Percentiles rank a stretch among this genome's conserved stretches.
phyloP scores from a whole-genome alignment of 2,113 vertebrate genomes.

The Taxidea taxus region DNA sequence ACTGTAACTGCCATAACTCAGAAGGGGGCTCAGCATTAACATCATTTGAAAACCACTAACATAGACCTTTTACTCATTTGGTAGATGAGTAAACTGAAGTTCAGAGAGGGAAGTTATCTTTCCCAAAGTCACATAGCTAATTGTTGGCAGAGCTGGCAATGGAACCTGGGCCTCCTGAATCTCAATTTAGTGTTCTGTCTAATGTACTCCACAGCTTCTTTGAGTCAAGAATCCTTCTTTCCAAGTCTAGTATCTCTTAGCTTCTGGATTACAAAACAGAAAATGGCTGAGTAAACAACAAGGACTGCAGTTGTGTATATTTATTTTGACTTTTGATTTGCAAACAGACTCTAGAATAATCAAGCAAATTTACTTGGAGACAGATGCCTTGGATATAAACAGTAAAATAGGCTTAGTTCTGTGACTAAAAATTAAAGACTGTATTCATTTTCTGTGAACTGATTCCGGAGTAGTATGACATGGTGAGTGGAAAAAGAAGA shows the following conservation, averaged over 20 bases:
- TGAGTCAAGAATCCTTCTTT: not conserved
- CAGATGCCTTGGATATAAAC: not conserved
- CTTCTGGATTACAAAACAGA: not conserved
- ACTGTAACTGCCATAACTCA: not conserved
- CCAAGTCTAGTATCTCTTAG: not conserved
- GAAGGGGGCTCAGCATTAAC: not conserved
- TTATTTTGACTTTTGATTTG: not conserved
- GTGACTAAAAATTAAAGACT: not conserved
- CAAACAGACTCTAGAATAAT: not conserved
- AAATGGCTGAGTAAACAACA: not conserved
- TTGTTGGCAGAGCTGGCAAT: not conserved
- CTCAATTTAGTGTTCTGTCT: not conserved
- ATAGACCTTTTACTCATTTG: not conserved
- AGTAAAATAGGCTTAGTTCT: not conserved
- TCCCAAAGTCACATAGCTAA: not conserved
- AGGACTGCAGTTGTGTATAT: not conserved
- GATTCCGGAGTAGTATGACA: not conserved
- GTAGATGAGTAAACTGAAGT: not conserved
- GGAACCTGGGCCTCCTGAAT: not conserved
- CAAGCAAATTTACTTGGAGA: not conserved
- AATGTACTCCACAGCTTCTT: not conserved
- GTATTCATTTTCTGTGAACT: not conserved
- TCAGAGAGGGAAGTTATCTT: not conserved
- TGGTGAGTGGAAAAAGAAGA: not conserved
- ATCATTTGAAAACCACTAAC: not conserved